Evolutionary conservation across 2,797 vertebrate genomes (phyloP).

Genomic region (Geotrypetes seraphini): DNA sequence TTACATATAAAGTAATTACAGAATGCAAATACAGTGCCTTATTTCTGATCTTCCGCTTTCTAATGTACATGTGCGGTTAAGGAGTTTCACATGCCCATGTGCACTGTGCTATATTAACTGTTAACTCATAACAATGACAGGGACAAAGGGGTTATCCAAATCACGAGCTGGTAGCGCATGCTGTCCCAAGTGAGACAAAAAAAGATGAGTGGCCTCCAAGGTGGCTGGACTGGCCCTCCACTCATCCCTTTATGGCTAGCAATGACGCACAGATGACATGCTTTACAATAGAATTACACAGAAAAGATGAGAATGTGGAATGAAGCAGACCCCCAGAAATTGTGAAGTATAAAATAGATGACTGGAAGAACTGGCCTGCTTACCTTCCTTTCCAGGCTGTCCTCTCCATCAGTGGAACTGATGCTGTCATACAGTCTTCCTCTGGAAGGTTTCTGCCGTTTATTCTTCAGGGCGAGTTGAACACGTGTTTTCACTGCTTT

Average conservation of each 20-base stretch:
- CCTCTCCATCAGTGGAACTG: slow-evolving; percentile 73
- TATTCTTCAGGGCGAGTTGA: slow-evolving; percentile 59
- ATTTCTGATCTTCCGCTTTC: too few species aligned
- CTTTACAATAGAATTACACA: slow-evolving; percentile 9
- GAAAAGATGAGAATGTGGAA: slow-evolving; percentile 4
- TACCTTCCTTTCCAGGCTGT: slow-evolving; percentile 66
- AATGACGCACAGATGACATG: slow-evolving; percentile 5
- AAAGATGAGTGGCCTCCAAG: slow-evolving; percentile 2
- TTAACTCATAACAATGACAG: neutral
- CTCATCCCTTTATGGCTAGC: slow-evolving; percentile 5
- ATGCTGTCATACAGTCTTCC: slow-evolving; percentile 56
- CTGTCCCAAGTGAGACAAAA: slow-evolving; percentile 11
- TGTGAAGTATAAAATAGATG: neutral
- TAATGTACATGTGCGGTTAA: too few species aligned
- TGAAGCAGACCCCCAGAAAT: neutral
- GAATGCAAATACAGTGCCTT: neutral
- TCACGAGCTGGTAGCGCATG: neutral
- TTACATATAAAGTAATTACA: slow-evolving; percentile 8
- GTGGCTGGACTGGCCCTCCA: neutral
- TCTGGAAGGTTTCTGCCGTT: slow-evolving; percentile 54
- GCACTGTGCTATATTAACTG: neutral
- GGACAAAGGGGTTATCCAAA: neutral
- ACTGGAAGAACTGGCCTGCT: slow-evolving; percentile 14
- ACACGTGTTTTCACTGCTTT: slow-evolving; percentile 60
- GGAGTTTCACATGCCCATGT: slow-evolving; percentile 2